Evolutionary conservation across 2,797 vertebrate species (phyloP).

Genomic region (Danio choprae): DNA sequence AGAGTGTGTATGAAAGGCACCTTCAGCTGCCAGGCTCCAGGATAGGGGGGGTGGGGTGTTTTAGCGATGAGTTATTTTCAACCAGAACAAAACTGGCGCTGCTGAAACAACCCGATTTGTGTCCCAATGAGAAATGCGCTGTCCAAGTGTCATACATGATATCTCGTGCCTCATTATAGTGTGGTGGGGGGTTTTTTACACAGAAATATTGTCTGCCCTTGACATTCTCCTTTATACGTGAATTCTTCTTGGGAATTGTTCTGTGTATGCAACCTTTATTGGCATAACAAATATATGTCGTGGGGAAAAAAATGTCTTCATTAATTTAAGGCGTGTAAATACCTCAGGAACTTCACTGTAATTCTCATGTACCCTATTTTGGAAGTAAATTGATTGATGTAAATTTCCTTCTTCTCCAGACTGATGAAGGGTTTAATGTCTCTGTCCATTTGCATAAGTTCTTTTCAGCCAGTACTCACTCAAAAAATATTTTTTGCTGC

Average conservation of each 20-base stretch:
- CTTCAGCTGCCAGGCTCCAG: slow-evolving; percentile 59
- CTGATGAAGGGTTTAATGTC: neutral
- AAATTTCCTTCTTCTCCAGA: neutral
- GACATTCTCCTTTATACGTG: neutral
- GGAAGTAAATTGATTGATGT: neutral
- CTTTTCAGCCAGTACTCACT: neutral
- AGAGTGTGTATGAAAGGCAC: slow-evolving; percentile 64
- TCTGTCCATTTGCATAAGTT: neutral
- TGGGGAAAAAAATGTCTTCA: neutral
- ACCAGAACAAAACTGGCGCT: slow-evolving; percentile 48
- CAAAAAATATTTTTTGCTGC: too few species aligned
- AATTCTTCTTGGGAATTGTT: neutral
- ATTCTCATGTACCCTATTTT: neutral
- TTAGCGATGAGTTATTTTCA: slow-evolving; percentile 60
- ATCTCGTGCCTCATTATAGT: slow-evolving; percentile 15
- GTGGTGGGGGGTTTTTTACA: neutral
- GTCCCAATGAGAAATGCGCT: slow-evolving; percentile 12
- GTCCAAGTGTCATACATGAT: neutral
- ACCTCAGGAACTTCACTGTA: neutral
- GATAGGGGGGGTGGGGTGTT: slow-evolving; percentile 11
- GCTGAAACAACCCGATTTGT: slow-evolving; percentile 43
- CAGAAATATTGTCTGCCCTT: neutral
- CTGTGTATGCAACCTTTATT: neutral
- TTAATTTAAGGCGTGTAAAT: neutral
- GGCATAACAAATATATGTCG: neutral